Conservation (phyloP, 2,113 vertebrate genomes). For the Hylia prasina region DNA sequence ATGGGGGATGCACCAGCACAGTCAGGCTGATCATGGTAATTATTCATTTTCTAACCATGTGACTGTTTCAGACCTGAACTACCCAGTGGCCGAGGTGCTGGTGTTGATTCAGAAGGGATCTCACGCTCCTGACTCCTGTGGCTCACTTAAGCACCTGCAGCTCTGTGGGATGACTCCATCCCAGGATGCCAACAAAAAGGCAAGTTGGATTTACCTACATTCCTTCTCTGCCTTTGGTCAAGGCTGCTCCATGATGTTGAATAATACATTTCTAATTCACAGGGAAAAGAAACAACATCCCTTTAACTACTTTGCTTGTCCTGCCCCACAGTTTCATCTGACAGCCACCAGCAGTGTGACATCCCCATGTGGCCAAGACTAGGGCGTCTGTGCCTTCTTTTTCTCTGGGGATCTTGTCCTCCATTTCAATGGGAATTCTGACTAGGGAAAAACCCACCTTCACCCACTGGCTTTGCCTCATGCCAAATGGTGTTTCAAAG, state of each 20-base stretch:
- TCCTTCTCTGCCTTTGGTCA: not conserved
- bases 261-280: not conserved
- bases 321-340: not conserved
- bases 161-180: not conserved
- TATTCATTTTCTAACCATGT: not conserved
- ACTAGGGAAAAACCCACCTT: not conserved
- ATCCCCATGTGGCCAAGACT: fast-evolving
- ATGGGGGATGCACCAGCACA: fast-evolving
- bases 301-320: not conserved
- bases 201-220: not conserved
- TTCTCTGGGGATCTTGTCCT: not conserved
- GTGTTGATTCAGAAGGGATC: not conserved
- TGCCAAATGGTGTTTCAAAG: not conserved
- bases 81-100: not conserved
- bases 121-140: not conserved
- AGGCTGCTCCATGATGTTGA: not conserved
- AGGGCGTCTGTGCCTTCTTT: not conserved
- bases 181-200: not conserved
- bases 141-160: not conserved
- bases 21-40: not conserved
- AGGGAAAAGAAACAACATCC: not conserved
- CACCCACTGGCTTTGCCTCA: not conserved
- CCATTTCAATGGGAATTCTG: not conserved
- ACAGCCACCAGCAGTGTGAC: not conserved
- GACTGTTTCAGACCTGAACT: not conserved